Conservation (phyloP, 2,797 vertebrate species). For the Enteromius mattozi region DNA sequence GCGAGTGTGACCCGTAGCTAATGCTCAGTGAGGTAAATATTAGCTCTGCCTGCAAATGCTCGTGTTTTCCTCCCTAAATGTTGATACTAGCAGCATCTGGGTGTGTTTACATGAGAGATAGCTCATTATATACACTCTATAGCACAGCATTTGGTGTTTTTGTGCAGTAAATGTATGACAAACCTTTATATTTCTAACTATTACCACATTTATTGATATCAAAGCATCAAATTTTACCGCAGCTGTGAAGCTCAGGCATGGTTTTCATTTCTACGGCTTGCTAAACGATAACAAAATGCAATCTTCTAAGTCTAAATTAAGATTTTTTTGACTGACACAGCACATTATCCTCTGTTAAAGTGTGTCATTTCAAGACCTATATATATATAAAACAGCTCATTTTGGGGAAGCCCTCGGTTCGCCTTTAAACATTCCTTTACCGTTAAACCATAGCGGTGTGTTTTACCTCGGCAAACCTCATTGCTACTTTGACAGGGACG, state of each 20-base stretch:
- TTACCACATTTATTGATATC: neutral
- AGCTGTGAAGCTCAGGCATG: neutral
- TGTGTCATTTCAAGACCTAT: slow-evolving; percentile 27
- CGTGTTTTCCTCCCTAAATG: neutral
- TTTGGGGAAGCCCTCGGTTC: neutral
- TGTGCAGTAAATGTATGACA: neutral
- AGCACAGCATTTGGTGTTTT: neutral
- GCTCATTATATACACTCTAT: slow-evolving; percentile 20
- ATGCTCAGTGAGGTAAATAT: slow-evolving; percentile 32
- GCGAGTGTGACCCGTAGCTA: neutral
- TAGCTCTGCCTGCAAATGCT: slow-evolving; percentile 15
- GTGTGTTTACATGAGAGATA: slow-evolving; percentile 14
- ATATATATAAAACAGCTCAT: neutral
- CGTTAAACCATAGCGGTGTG: neutral
- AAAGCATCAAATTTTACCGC: neutral
- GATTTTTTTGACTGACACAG: slow-evolving; percentile 1
- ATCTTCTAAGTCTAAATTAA: neutral
- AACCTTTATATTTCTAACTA: neutral
- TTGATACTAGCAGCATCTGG: slow-evolving; percentile 25
- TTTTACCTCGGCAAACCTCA: slow-evolving; percentile 21
- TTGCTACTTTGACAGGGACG: slow-evolving; percentile 25
- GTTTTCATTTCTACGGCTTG: neutral
- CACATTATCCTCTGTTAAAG: slow-evolving; percentile 13
- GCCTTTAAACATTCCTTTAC: neutral
- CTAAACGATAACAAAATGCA: neutral